Evolutionary conservation across 2,797 vertebrate genomes (phyloP).

Genomic region (Chloroceryle inda): DNA sequence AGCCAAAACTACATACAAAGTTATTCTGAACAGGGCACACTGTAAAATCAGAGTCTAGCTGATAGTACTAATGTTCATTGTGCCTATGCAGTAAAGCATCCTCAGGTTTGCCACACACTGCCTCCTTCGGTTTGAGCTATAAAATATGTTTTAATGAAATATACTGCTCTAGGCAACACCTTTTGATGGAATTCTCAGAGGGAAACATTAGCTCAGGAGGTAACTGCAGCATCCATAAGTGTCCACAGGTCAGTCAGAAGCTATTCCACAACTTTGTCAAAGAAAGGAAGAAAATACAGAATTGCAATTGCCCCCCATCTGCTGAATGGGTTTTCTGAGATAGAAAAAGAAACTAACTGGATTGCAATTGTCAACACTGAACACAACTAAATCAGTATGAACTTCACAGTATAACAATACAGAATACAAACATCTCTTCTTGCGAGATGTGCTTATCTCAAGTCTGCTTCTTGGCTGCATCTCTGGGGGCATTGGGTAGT

Average conservation of each 20-base stretch:
- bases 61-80: background rate
- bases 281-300: conserved; percentile 21
- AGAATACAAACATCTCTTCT: background rate
- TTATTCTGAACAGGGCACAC: background rate
- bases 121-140: conserved; percentile 1
- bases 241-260: conserved; percentile 18
- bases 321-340: conserved; percentile 21
- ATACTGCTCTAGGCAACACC: conserved; percentile 1
- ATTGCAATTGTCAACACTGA: conserved; percentile 33
- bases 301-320: background rate
- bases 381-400: conserved; percentile 8
- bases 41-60: background rate
- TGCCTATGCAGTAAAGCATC: background rate
- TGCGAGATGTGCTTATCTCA: conserved; percentile 36
- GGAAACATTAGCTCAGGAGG: conserved; percentile 24
- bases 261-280: conserved; percentile 1
- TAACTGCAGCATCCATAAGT: background rate
- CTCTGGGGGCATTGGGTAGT: background rate
- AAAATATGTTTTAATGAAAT: conserved; percentile 42
- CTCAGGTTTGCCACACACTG: background rate
- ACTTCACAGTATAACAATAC: background rate
- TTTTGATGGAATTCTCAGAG: conserved; percentile 50
- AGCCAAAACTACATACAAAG: background rate
- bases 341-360: conserved; percentile 16
- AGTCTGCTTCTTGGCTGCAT: background rate